Conservation (phyloP, 2,888 invertebrate species). For the Acrobasis repandana region DNA sequence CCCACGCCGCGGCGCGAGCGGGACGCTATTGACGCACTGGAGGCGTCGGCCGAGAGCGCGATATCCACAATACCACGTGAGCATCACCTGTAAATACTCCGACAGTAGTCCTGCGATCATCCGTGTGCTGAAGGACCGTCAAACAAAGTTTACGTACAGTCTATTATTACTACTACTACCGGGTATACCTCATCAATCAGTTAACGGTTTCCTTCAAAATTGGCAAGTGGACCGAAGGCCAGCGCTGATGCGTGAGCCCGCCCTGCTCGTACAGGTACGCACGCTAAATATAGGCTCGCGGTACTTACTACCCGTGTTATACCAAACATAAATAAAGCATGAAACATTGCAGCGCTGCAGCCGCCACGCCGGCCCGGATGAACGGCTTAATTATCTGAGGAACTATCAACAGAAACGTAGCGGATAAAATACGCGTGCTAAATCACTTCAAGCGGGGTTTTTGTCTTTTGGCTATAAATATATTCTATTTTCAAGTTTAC, state of each 20-base stretch:
- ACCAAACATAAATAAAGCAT: slow-evolving; percentile 43
- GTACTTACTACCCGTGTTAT: slow-evolving; percentile 32
- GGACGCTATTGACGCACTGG: slow-evolving; percentile 59
- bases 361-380: background rate
- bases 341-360: slow-evolving; percentile 18
- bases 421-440: slow-evolving; percentile 32
- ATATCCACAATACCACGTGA: slow-evolving; percentile 55
- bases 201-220: slow-evolving; percentile 59
- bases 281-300: slow-evolving; percentile 32
- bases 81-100: slow-evolving; percentile 68
- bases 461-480: slow-evolving; percentile 59
- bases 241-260: slow-evolving; percentile 42
- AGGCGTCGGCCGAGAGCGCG: slow-evolving; percentile 49
- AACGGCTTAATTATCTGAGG: slow-evolving; percentile 22
- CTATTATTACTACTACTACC: slow-evolving; percentile 62
- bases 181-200: slow-evolving; percentile 61
- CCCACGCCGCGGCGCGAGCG: slow-evolving; percentile 59
- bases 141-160: slow-evolving; percentile 54
- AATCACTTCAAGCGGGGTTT: slow-evolving; percentile 38
- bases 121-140: slow-evolving; percentile 37
- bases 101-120: slow-evolving; percentile 38
- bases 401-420: slow-evolving; percentile 28
- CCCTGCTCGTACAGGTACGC: slow-evolving; percentile 54
- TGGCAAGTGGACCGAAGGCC: slow-evolving; percentile 59
- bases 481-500: slow-evolving; percentile 78